Evolutionary conservation across 2,797 vertebrate species (phyloP).

Genomic region (Bufotes viridis): DNA sequence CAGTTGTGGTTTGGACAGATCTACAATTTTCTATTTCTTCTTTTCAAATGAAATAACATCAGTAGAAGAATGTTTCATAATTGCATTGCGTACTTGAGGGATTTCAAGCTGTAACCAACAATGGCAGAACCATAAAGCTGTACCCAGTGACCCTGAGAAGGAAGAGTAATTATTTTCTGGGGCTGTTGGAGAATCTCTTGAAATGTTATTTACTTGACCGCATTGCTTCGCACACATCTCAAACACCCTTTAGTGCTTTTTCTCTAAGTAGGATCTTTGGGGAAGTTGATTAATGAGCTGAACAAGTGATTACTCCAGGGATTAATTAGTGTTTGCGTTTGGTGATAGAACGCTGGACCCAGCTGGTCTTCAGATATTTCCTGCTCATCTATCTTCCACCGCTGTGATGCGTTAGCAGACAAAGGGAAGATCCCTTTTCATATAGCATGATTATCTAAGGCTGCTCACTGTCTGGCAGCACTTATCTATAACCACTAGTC

Average conservation of each 20-base stretch:
- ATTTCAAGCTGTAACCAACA: not conserved
- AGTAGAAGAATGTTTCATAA: not conserved
- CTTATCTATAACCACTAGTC: conserved; percentile 40
- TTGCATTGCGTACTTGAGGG: not conserved
- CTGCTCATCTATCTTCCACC: conserved; percentile 54
- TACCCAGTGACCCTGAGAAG: not conserved
- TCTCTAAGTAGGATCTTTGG: conserved; percentile 10
- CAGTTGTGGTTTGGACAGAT: not conserved
- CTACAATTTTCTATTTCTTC: not conserved
- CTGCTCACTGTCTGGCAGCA: conserved; percentile 23
- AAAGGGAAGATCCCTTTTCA: conserved; percentile 32
- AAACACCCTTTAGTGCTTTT: conserved; percentile 5
- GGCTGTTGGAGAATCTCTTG: not conserved
- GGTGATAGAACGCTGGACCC: conserved; percentile 51
- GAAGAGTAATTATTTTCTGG: not conserved
- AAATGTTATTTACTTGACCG: conserved; percentile 20
- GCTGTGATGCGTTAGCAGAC: conserved; percentile 38
- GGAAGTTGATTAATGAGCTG: conserved; percentile 57
- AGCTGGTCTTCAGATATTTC: conserved; percentile 49
- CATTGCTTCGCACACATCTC: conserved; percentile 17
- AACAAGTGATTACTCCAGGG: conserved; percentile 59
- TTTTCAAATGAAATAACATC: not conserved
- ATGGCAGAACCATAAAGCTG: not conserved
- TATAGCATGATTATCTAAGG: conserved; percentile 21
- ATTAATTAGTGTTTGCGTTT: conserved; percentile 62